Evolutionary conservation across 92 coral and sea anemone genomes (phyloP).

Genomic region (Paramuricea clavata): DNA sequence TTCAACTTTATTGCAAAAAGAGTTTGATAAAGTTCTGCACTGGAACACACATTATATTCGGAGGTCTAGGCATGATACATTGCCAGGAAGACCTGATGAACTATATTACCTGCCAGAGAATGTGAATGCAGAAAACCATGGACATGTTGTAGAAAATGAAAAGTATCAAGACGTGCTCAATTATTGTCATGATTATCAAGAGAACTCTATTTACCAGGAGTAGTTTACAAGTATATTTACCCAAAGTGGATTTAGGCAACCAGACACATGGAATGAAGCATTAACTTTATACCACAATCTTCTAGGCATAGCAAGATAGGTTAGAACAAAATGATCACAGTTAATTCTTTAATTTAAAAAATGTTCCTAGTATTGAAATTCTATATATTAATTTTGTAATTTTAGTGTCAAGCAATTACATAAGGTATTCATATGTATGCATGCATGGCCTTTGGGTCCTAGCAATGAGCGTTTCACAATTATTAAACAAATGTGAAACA

Average conservation of each 20-base stretch:
- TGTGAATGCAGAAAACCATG: conserved; percentile 66
- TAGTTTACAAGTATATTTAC: conserved; percentile 41
- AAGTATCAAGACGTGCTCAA: conserved; percentile 62
- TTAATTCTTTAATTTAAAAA: no score
- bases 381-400: background rate
- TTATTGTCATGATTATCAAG: conserved; percentile 71
- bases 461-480: no score
- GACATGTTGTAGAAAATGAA: conserved; percentile 64
- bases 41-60: no score
- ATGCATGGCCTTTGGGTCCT: no score
- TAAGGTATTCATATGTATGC: no score
- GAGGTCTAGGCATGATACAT: background rate
- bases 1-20: background rate
- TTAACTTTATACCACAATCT: conserved; percentile 11
- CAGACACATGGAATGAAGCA: conserved; percentile 13
- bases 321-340: no score
- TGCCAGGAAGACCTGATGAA: conserved; percentile 62
- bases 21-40: background rate
- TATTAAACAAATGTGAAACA: no score
- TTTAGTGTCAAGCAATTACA: background rate
- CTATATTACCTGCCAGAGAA: conserved; percentile 64
- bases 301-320: conserved; percentile 26
- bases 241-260: background rate
- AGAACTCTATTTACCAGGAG: conserved; percentile 63
- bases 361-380: no score